Evolutionary conservation across 2,888 invertebrate species (phyloP).

Genomic region (Tipula helvola): DNA sequence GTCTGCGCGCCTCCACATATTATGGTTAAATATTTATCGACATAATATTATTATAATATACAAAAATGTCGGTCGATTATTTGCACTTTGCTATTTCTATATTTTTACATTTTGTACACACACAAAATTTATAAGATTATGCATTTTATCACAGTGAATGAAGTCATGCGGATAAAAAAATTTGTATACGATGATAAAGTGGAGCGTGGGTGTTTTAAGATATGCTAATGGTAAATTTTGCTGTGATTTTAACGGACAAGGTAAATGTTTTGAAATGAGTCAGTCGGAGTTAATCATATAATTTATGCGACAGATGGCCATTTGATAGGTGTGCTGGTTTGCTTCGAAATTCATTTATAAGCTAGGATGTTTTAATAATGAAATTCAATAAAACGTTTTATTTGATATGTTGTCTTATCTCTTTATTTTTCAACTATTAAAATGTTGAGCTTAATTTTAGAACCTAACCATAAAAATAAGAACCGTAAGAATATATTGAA

Average conservation of each 20-base stretch:
- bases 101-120: not conserved
- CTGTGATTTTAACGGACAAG: not conserved
- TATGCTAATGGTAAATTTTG: not conserved
- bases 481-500: too few species aligned
- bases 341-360: too few species aligned
- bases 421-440: too few species aligned
- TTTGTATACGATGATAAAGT: not conserved
- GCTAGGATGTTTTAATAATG: too few species aligned
- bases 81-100: not conserved
- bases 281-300: not conserved
- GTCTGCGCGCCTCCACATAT: not conserved
- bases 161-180: not conserved
- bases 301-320: too few species aligned
- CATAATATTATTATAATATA: not conserved
- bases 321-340: too few species aligned
- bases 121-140: not conserved
- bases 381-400: too few species aligned
- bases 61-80: not conserved
- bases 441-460: too few species aligned
- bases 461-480: too few species aligned
- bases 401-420: too few species aligned
- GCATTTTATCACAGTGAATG: not conserved
- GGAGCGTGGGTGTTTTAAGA: not conserved
- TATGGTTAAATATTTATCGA: not conserved
- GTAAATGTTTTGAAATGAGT: not conserved